Evolutionary conservation across 2,888 invertebrate species (phyloP).

Genomic region (Hoplodrina blanda): DNA sequence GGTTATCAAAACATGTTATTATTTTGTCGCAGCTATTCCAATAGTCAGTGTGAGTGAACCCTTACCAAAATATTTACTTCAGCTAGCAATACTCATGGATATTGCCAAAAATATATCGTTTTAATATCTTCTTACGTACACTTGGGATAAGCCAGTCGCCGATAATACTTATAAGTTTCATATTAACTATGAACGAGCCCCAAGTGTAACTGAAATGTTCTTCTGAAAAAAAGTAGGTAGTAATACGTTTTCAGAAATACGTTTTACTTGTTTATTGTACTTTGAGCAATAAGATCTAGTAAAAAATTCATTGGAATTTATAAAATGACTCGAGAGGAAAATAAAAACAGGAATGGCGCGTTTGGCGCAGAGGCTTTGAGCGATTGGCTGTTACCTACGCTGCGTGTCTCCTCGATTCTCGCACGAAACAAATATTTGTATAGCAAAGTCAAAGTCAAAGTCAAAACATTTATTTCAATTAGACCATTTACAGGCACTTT

Average conservation of each 20-base stretch:
- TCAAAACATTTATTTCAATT: no score
- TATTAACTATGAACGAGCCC: conserved; percentile 30
- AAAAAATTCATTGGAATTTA: background rate
- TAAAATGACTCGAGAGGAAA: background rate
- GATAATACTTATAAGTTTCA: conserved; percentile 35
- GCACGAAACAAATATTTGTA: no score
- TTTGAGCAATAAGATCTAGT: background rate
- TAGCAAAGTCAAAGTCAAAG: no score
- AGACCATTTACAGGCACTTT: no score
- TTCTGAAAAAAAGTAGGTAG: conserved; percentile 6
- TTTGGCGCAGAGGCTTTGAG: no score
- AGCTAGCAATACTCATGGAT: conserved; percentile 27
- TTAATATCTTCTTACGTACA: conserved; percentile 42
- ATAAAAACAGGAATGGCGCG: no score
- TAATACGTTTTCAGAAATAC: conserved; percentile 5
- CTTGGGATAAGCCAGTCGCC: conserved; percentile 17
- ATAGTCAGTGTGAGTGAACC: background rate
- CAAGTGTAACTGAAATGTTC: conserved; percentile 12
- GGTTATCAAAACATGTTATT: background rate
- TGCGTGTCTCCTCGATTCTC: no score
- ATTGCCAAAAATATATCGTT: conserved; percentile 48
- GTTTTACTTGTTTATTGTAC: background rate
- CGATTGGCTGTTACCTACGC: no score
- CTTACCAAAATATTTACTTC: conserved; percentile 42
- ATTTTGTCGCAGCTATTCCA: background rate